phyloP scores from a whole-genome alignment of 2,113 vertebrate species.

The Heterocephalus glaber region DNA sequence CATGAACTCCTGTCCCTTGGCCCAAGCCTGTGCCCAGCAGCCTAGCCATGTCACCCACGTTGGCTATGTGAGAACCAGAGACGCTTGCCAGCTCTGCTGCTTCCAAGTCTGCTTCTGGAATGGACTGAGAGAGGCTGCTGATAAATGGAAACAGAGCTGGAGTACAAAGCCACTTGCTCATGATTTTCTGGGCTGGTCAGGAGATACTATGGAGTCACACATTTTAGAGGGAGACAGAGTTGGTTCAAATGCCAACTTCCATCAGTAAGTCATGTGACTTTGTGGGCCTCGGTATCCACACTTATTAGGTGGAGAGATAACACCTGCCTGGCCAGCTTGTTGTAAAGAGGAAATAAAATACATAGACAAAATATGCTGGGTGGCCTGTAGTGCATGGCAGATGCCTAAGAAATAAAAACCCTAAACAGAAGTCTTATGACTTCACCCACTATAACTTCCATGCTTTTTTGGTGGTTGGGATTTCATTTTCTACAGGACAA shows the following conservation, averaged over 20 bases:
- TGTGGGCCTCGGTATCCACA: neutral
- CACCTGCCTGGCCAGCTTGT: neutral
- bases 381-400: neutral
- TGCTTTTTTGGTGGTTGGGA: constrained; percentile 42
- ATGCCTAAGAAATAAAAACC: neutral
- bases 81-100: neutral
- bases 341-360: constrained; percentile 23
- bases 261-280: neutral
- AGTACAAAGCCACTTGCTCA: neutral
- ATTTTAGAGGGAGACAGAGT: neutral
- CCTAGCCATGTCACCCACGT: neutral
- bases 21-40: neutral
- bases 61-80: neutral
- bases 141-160: neutral
- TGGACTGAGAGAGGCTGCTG: neutral
- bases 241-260: neutral
- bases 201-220: neutral
- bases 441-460: neutral
- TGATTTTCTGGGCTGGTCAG: neutral
- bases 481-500: constrained; percentile 48
- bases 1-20: constrained; percentile 61
- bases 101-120: neutral
- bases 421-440: constrained; percentile 8
- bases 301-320: neutral
- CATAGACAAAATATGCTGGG: neutral